Base-by-base conservation (phyloP, 1,140 invertebrate genomes). In the Polyergus mexicanus region DNA sequence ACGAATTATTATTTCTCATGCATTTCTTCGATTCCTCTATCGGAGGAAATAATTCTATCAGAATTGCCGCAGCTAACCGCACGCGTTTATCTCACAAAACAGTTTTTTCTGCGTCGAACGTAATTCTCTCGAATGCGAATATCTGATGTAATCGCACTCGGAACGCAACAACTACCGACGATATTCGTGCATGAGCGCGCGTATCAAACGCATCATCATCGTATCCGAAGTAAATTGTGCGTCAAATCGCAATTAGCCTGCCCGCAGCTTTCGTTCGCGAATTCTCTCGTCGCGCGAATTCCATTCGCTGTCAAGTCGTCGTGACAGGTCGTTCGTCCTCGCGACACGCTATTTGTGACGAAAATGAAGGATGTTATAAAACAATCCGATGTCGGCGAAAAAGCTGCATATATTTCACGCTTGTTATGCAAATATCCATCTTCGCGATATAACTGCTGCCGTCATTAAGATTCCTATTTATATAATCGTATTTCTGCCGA, bases 121-220 rank as follows among this genome's bases (percentile, higher is more conserved):
- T 66, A 35, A 77, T 77, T 77, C 38, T 44, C 7, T 66, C 3
- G 41, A 66, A 77, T 77, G 35, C 65, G 58, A 77, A 66, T 78
- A 66, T 78, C 28, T 78, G 75, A 78, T 62, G 41, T 78, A 78
- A 78, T 51, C n/a, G 4, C 60, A 19, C n/a, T 28, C n/a, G 28
- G 19, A 66, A 78, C 6, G n/a, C 28, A 77, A 51, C 25, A 32
- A 35, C 6, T 78, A 4, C 41, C 13, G n/a, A 35, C 22, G 51
- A 32, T 76, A 76, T 44, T 35, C 28, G 1, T 63, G 41, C 25
- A 32, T 22, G 16, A 51, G 5, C 47, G 16, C n/a, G n/a, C 22
- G 38, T 8, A 19, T 35, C n/a, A 56, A 28, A 22, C 8, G 54
- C 19, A 78, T 78, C 28, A 22, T 66, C 7, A 25, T 51, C n/a